Evolutionary conservation across 2,113 vertebrate species (phyloP).

Genomic region (Tachysurus fulvidraco): DNA sequence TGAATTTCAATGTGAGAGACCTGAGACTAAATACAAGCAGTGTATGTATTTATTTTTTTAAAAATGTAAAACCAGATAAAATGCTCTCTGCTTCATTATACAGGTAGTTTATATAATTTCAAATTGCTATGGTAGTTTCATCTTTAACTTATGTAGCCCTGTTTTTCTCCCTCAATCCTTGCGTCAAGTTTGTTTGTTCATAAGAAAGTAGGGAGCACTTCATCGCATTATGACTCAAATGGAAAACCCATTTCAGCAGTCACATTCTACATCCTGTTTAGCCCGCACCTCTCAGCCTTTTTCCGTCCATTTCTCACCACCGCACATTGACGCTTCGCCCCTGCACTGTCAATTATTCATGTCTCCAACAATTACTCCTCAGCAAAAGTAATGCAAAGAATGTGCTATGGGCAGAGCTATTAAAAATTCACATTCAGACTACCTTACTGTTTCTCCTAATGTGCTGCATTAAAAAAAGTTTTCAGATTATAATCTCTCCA

Average conservation of each 20-base stretch:
- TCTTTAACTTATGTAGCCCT: background rate
- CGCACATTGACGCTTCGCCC: constrained; percentile 20
- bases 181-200: constrained; percentile 3
- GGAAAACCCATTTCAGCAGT: constrained; percentile 32
- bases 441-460: constrained; percentile 21
- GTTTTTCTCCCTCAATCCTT: background rate
- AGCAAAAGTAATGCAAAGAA: constrained; percentile 43
- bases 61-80: background rate
- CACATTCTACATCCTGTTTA: constrained; percentile 41
- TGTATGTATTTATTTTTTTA: background rate
- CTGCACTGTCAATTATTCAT: constrained; percentile 48
- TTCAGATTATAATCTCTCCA: background rate
- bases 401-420: constrained; percentile 28
- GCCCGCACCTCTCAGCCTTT: constrained; percentile 33
- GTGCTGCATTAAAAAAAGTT: background rate
- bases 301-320: constrained; percentile 45
- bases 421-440: constrained; percentile 23
- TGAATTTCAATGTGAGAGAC: background rate
- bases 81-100: background rate
- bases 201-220: constrained; percentile 4
- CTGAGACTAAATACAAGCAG: background rate
- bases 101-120: background rate
- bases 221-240: constrained; percentile 31
- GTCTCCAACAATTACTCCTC: constrained; percentile 26
- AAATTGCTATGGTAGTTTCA: background rate